These are phyloP conservation scores for Ypsolopha scabrella DNA, from an alignment of 2,888 invertebrate species.

Conservation along the genomic window DNA sequence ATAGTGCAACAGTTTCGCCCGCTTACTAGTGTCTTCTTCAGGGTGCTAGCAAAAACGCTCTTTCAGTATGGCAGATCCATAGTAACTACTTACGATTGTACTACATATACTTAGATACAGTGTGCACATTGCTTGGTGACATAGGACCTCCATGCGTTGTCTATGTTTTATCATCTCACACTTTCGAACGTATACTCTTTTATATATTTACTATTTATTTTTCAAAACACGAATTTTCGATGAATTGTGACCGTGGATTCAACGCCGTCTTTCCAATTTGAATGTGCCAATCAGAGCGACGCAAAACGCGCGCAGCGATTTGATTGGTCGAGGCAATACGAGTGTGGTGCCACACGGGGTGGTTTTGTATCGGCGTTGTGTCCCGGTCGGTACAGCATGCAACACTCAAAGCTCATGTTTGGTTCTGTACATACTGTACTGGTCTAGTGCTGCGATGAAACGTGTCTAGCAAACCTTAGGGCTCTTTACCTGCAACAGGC, in stretches of 20 bases:
- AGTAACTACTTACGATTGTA: neutral
- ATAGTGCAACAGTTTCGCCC: too few relatives aligned
- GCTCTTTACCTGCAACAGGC: constrained; percentile 13
- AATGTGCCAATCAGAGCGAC: too few relatives aligned
- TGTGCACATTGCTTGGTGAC: constrained; percentile 24
- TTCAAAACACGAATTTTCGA: constrained; percentile 20
- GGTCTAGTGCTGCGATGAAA: constrained; percentile 17
- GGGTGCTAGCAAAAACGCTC: neutral
- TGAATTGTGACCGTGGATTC: neutral
- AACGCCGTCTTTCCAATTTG: neutral
- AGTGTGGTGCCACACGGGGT: too few relatives aligned
- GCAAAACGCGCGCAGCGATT: too few relatives aligned
- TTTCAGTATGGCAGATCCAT: neutral
- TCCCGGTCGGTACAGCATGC: constrained; percentile 27
- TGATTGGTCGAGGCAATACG: too few relatives aligned
- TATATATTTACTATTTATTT: constrained; percentile 20
- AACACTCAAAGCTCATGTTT: constrained; percentile 32
- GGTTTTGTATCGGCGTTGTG: neutral
- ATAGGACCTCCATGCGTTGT: constrained; percentile 23
- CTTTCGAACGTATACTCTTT: constrained; percentile 31
- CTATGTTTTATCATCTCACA: constrained; percentile 46
- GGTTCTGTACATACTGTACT: constrained; percentile 34
- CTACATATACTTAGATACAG: constrained; percentile 18
- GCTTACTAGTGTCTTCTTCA: neutral
- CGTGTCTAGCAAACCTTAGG: constrained; percentile 13